Conservation (phyloP, 2,797 vertebrate species). For the Hypotaenidia okinawae region DNA sequence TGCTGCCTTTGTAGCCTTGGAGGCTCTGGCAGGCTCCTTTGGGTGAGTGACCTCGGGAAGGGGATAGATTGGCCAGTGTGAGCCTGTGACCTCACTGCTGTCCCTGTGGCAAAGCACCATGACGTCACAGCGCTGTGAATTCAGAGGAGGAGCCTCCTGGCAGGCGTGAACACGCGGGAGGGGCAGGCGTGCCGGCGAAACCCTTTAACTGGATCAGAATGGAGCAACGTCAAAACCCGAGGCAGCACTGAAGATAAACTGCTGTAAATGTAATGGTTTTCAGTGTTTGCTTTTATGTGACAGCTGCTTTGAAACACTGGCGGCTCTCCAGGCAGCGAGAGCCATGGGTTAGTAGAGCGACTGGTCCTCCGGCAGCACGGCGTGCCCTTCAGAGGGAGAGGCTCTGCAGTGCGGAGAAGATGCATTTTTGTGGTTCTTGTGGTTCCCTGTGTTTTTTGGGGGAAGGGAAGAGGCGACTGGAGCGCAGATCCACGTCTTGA, state of each 20-base stretch:
- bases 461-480: not conserved
- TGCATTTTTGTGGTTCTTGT: constrained; percentile 41
- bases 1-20: rapidly evolving
- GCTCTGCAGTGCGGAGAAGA: not conserved
- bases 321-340: constrained; percentile 9
- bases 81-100: not conserved
- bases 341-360: not conserved
- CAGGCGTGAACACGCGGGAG: not conserved
- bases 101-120: not conserved
- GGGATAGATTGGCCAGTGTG: rapidly evolving
- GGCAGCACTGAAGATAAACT: not conserved
- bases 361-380: not conserved
- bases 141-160: not conserved
- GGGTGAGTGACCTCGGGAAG: not conserved
- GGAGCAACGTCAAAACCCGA: not conserved
- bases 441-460: constrained; percentile 43
- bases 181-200: not conserved
- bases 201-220: not conserved
- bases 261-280: constrained; percentile 3
- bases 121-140: not conserved
- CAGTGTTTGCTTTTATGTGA: constrained; percentile 47
- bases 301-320: constrained; percentile 54
- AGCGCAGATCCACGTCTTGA: rapidly evolving
- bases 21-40: not conserved
- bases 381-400: constrained; percentile 10